phyloP scores from a whole-genome alignment of 2,797 vertebrate genomes.

The Argyrosomus regius region DNA sequence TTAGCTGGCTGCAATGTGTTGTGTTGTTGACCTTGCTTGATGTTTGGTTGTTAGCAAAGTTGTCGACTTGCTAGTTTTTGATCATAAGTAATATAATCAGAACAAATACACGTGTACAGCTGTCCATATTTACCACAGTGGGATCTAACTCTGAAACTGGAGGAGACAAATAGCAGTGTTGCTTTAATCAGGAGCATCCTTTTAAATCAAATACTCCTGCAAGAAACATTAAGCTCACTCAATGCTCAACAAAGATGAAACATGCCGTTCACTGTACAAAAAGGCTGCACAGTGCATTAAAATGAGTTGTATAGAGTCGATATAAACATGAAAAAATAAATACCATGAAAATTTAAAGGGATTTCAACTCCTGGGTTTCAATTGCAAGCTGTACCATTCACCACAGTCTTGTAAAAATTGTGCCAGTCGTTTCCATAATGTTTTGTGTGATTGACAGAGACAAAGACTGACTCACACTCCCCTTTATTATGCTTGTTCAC shows the following conservation, averaged over 20 bases:
- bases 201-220: not conserved
- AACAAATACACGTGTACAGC: too few species aligned
- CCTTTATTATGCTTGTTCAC: slow-evolving; percentile 53
- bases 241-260: not conserved
- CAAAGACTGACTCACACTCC: slow-evolving; percentile 53
- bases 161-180: too few species aligned
- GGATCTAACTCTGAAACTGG: too few species aligned
- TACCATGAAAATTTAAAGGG: not conserved
- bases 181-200: not conserved
- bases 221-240: not conserved
- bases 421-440: slow-evolving; percentile 38
- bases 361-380: slow-evolving; percentile 10
- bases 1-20: too few species aligned
- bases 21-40: too few species aligned
- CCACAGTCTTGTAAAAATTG: slow-evolving; percentile 39
- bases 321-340: not conserved
- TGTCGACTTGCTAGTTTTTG: too few species aligned
- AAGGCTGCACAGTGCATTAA: not conserved
- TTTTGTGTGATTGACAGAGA: slow-evolving; percentile 58
- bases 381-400: slow-evolving; percentile 16
- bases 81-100: too few species aligned
- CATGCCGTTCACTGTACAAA: not conserved
- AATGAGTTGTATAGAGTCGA: not conserved
- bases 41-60: too few species aligned
- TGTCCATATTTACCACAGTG: too few species aligned